A percentile compares a stretch with the other conserved stretches of the same genome.
These are phyloP conservation scores for Eurois occulta DNA, from an alignment of 2,888 invertebrate genomes.

Conservation along the genomic window DNA sequence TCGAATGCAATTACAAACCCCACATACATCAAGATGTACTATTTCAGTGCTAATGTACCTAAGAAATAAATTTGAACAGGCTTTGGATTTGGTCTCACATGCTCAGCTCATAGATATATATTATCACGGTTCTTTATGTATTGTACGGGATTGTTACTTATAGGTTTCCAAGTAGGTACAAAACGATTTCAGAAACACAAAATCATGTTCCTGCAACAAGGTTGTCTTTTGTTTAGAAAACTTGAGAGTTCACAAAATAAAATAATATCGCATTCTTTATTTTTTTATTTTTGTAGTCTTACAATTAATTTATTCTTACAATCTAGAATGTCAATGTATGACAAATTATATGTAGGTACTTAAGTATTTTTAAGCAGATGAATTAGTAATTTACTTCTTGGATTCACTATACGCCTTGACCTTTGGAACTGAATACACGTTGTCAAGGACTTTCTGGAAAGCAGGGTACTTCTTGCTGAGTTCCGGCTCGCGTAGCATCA, in stretches of 20 bases:
- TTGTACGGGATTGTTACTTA: no score
- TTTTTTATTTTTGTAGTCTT: neutral
- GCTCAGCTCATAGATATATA: no score
- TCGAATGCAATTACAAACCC: no score
- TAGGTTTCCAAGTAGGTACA: no score
- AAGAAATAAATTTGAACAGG: no score
- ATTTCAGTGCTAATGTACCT: no score
- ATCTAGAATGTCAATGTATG: neutral
- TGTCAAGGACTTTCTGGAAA: conserved; percentile 72
- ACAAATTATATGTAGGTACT: no score
- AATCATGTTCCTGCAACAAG: neutral
- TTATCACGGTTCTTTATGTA: no score
- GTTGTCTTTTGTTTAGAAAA: neutral
- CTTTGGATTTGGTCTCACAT: no score
- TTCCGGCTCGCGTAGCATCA: conserved; percentile 69
- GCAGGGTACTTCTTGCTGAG: conserved; percentile 77
- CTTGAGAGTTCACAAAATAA: neutral
- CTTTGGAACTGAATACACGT: conserved; percentile 69
- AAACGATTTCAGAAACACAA: neutral
- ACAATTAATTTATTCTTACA: neutral
- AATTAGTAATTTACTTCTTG: neutral
- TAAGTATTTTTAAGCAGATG: neutral
- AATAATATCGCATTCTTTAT: neutral
- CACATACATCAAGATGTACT: no score
- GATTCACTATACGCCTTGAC: conserved; percentile 71